Evolutionary conservation across 2,888 invertebrate species (phyloP).

Genomic region (Protonemura montana): DNA sequence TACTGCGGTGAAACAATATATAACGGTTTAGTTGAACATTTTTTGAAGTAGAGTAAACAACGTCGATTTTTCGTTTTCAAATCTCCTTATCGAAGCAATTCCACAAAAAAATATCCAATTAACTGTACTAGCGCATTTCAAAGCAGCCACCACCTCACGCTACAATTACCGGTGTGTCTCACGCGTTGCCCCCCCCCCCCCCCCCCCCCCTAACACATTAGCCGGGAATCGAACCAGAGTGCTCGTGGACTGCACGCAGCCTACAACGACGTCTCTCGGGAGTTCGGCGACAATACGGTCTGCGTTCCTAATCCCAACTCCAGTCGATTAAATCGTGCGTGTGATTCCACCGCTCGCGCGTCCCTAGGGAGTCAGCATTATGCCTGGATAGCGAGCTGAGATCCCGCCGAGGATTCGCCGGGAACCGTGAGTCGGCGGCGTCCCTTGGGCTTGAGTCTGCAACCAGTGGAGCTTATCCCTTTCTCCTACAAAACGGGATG

Average conservation of each 20-base stretch:
- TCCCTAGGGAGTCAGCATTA: constrained; percentile 23
- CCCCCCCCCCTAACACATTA: background rate
- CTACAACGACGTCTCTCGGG: background rate
- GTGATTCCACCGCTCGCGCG: background rate
- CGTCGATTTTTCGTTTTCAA: too few relatives aligned
- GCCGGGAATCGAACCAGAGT: constrained; percentile 14
- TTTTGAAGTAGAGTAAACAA: too few relatives aligned
- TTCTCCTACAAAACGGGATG: background rate
- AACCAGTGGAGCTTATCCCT: background rate
- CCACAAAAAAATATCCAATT: too few relatives aligned
- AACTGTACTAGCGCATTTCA: too few relatives aligned
- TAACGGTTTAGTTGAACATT: too few relatives aligned
- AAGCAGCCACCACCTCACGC: too few relatives aligned
- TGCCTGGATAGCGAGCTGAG: background rate
- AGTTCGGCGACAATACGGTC: constrained; percentile 20
- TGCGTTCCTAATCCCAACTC: constrained; percentile 24
- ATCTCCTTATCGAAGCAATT: too few relatives aligned
- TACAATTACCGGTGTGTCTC: background rate
- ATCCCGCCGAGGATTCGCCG: background rate
- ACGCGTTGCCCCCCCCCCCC: background rate
- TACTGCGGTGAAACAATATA: too few relatives aligned
- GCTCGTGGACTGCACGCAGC: background rate
- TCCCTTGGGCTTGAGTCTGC: background rate
- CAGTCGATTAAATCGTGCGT: constrained; percentile 22
- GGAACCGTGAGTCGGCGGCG: background rate